These are phyloP conservation scores for Cirrhinus mrigala DNA, from an alignment of 2,797 vertebrate genomes.

Conservation along the genomic window DNA sequence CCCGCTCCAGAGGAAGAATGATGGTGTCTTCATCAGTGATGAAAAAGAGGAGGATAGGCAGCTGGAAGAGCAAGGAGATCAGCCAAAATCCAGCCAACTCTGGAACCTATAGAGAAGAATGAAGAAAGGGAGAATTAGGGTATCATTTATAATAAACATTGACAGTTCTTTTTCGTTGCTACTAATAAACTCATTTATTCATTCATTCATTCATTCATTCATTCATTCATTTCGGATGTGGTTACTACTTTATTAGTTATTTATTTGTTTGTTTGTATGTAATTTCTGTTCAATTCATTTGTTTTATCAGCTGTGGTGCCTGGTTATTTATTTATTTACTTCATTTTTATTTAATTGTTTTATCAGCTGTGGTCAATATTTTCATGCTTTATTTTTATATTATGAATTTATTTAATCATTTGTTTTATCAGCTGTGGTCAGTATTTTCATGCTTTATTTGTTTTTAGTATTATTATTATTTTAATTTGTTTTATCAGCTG, in stretches of 20 bases:
- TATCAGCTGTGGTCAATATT: too few species aligned
- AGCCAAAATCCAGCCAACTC: constrained; percentile 88
- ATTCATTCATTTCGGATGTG: constrained; percentile 16
- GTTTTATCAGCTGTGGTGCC: background rate
- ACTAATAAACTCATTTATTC: constrained; percentile 44
- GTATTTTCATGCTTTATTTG: too few species aligned
- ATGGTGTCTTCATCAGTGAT: constrained; percentile 79
- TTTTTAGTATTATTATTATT: too few species aligned
- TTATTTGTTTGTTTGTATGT: background rate
- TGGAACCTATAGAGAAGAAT: constrained; percentile 76
- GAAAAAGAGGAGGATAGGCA: constrained; percentile 88
- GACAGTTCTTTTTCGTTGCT: background rate
- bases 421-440: too few species aligned
- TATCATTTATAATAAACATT: background rate
- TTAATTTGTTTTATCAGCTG: too few species aligned
- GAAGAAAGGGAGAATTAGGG: background rate
- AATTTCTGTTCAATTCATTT: background rate
- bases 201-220: constrained; percentile 54
- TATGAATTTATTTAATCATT: background rate
- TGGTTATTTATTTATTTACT: background rate
- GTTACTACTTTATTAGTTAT: background rate
- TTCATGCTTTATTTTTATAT: too few species aligned
- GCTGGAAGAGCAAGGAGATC: constrained; percentile 85
- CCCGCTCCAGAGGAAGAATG: constrained; percentile 83
- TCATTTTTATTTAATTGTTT: background rate